Percentiles rank a stretch among this genome's conserved stretches.
These are phyloP conservation scores for Rafetus swinhoei DNA, from an alignment of 2,113 vertebrate species.

Conservation along the genomic window DNA sequence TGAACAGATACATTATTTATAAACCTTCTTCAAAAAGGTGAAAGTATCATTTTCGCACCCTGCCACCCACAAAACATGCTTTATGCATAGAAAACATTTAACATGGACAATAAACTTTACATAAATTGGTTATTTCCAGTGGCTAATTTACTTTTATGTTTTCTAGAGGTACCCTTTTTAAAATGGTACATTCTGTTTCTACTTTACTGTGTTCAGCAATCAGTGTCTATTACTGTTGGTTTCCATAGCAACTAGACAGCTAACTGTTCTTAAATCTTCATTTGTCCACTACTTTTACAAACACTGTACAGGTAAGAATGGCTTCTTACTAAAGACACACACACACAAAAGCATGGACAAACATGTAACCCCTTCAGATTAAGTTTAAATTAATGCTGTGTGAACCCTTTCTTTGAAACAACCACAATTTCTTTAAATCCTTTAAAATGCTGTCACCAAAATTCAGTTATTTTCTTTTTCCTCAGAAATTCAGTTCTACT, in stretches of 20 bases:
- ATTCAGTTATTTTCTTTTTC: not conserved
- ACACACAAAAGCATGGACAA: conserved; percentile 2
- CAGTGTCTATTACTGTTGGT: conserved; percentile 80
- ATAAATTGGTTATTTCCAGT: conserved; percentile 49
- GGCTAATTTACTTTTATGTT: conserved; percentile 71
- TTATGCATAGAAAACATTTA: conserved; percentile 53
- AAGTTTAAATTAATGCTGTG: not conserved
- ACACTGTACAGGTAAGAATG: conserved; percentile 56
- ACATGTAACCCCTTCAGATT: conserved; percentile 18
- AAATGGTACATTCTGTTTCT: conserved; percentile 77
- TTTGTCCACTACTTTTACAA: conserved; percentile 80
- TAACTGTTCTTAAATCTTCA: conserved; percentile 79
- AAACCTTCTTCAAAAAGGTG: conserved; percentile 33
- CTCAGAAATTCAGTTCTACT: not conserved
- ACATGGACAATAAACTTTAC: conserved; percentile 37
- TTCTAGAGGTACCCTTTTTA: conserved; percentile 65
- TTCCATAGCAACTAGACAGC: conserved; percentile 76
- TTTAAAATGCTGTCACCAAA: not conserved
- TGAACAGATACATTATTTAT: conserved; percentile 62
- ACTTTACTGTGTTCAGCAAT: conserved; percentile 78
- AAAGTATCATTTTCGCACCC: conserved; percentile 40
- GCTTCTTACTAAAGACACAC: conserved; percentile 37
- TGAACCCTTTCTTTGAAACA: not conserved
- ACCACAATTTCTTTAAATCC: not conserved
- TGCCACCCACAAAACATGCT: conserved; percentile 32